Conservation (phyloP, 92 coral and sea anemone species). For the Micromussa lordhowensis region DNA sequence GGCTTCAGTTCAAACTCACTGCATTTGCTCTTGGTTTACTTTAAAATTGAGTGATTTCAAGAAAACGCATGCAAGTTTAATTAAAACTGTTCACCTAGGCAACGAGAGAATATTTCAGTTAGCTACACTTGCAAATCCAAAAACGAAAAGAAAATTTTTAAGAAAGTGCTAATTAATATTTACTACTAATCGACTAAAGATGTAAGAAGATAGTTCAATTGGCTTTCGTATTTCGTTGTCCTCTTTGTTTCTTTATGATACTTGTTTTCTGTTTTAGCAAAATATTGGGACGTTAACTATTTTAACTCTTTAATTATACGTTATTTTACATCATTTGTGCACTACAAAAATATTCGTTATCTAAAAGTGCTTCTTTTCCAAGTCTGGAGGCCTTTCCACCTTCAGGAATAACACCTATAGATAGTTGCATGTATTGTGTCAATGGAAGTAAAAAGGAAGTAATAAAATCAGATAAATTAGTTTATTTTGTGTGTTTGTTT, state of each 20-base stretch:
- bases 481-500: no score
- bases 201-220: not conserved
- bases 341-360: not conserved
- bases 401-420: not conserved
- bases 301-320: not conserved
- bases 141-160: no score
- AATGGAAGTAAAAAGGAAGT: no score
- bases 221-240: no score
- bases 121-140: not conserved
- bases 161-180: no score
- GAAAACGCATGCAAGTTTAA: not conserved
- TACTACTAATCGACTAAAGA: no score
- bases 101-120: not conserved
- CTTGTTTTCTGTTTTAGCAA: not conserved
- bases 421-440: not conserved
- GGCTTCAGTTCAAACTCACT: not conserved
- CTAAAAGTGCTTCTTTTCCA: not conserved
- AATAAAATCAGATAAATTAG: no score
- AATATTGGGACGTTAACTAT: not conserved
- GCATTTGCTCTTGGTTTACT: no score
- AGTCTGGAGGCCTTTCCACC: no score
- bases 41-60: no score
- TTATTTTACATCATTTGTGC: not conserved
- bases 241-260: not conserved
- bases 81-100: not conserved